phyloP scores from a whole-genome alignment of 2,113 vertebrate genomes.

The Chunga burmeisteri region DNA sequence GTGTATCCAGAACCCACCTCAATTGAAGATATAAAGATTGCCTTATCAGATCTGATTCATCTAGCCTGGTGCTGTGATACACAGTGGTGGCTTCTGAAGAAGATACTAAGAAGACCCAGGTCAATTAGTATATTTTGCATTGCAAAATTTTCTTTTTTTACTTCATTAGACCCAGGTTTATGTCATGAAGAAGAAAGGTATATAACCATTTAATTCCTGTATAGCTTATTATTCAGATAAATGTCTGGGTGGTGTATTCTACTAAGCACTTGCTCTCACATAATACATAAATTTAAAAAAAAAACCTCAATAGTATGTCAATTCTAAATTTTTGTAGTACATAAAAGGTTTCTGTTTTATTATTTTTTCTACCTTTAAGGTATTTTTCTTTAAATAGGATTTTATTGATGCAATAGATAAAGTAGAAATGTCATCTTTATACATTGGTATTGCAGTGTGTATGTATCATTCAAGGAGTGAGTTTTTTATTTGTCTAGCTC shows the following conservation, averaged over 20 bases:
- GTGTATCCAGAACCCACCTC: background rate
- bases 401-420: background rate
- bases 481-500: background rate
- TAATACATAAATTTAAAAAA: background rate
- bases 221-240: background rate
- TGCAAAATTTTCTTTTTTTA: background rate
- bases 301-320: background rate
- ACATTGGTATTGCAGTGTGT: background rate
- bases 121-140: background rate
- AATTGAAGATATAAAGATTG: background rate
- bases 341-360: background rate
- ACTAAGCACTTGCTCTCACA: background rate
- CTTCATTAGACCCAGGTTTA: background rate
- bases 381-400: background rate
- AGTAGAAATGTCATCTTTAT: background rate
- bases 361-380: background rate
- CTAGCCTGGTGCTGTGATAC: background rate
- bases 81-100: background rate
- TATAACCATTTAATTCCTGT: background rate
- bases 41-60: background rate
- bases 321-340: background rate
- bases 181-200: background rate
- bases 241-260: background rate
- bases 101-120: background rate
- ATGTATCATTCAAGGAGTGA: background rate